phyloP scores from a whole-genome alignment of 2,113 vertebrate species.

The Eulemur rufifrons region DNA sequence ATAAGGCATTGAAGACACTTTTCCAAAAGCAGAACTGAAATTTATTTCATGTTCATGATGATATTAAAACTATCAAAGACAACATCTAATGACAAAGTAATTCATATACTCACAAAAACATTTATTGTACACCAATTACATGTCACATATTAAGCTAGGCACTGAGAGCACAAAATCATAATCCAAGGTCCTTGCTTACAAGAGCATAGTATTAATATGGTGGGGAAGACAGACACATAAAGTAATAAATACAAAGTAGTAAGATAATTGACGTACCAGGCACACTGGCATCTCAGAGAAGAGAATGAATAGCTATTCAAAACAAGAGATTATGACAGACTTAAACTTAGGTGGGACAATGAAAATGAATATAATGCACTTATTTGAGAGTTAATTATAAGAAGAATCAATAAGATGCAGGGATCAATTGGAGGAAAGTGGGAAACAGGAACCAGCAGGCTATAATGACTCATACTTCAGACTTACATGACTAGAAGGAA shows the following conservation, averaged over 20 bases:
- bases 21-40: conserved; percentile 14
- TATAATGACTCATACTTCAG: neutral
- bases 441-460: neutral
- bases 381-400: neutral
- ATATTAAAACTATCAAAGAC: conserved; percentile 34
- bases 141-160: neutral
- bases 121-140: neutral
- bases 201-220: neutral
- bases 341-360: neutral
- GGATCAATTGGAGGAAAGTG: neutral
- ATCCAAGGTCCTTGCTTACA: neutral
- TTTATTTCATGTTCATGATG: neutral
- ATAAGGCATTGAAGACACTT: conserved; percentile 44
- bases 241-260: neutral
- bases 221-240: neutral
- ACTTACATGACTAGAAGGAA: neutral
- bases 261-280: neutral
- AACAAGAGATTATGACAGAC: neutral
- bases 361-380: neutral
- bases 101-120: conserved; percentile 44
- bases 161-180: neutral
- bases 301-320: neutral
- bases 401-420: neutral
- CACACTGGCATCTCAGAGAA: neutral
- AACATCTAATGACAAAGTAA: neutral